Conservation (phyloP, 2,797 vertebrate genomes). For the Crocidura indochinensis region DNA sequence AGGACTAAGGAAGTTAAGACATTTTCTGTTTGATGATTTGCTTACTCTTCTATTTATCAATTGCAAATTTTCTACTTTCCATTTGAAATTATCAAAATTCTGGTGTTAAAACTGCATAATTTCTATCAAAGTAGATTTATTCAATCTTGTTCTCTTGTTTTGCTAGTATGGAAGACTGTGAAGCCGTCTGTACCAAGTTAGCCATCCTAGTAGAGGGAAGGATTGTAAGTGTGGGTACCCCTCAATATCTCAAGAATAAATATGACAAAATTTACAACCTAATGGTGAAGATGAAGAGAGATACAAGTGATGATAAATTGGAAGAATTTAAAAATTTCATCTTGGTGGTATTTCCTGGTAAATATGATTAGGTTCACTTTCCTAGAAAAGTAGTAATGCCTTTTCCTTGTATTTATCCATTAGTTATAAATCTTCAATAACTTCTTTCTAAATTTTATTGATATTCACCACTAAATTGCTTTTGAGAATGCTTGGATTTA, state of each 20-base stretch:
- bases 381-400: background rate
- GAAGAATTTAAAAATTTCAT: slow-evolving; percentile 69
- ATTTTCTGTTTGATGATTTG: slow-evolving; percentile 15
- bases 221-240: slow-evolving; percentile 73
- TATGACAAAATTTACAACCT: slow-evolving; percentile 74
- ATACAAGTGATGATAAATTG: slow-evolving; percentile 80
- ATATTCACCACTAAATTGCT: background rate
- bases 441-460: background rate
- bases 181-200: slow-evolving; percentile 75
- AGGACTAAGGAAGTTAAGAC: background rate
- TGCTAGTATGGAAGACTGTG: slow-evolving; percentile 79
- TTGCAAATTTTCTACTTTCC: background rate
- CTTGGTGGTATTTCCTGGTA: slow-evolving; percentile 71
- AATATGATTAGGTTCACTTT: background rate
- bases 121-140: background rate
- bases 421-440: background rate
- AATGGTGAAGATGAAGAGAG: slow-evolving; percentile 61
- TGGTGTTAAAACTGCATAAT: background rate
- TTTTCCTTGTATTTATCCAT: background rate
- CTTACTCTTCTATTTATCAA: background rate
- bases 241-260: slow-evolving; percentile 81
- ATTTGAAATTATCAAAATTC: background rate
- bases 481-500: background rate
- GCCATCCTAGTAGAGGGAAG: slow-evolving; percentile 76
- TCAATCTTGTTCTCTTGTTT: slow-evolving; percentile 33